A percentile compares a stretch with the other conserved stretches of the same genome.
Evolutionary conservation across 2,797 vertebrate genomes (phyloP).

Genomic region (Peromyscus attwateri): DNA sequence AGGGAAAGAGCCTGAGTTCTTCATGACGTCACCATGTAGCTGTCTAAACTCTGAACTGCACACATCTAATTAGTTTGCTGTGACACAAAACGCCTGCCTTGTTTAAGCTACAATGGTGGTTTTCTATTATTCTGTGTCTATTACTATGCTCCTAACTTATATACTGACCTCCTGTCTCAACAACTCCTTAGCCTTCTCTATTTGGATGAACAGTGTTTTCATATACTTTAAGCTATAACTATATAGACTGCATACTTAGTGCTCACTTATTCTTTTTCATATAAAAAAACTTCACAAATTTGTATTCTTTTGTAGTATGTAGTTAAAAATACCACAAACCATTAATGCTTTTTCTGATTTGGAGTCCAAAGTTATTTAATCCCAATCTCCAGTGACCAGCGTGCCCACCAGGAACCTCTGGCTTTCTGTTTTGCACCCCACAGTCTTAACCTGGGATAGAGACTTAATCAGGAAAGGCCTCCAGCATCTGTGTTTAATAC

Average conservation of each 20-base stretch:
- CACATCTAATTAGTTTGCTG: not conserved
- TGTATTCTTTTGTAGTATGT: slow-evolving; percentile 10
- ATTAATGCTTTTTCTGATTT: slow-evolving; percentile 29
- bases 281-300: slow-evolving; percentile 4
- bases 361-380: not conserved
- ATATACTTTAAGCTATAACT: not conserved
- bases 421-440: not conserved
- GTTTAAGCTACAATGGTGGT: not conserved
- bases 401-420: not conserved
- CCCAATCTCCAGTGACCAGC: not conserved
- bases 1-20: not conserved
- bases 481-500: slow-evolving; percentile 61
- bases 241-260: not conserved
- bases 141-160: not conserved
- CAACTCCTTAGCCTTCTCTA: not conserved
- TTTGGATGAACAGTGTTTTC: not conserved
- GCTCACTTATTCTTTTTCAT: slow-evolving; percentile 26
- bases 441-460: not conserved
- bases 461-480: slow-evolving; percentile 20
- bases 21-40: not conserved
- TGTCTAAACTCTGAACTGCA: not conserved
- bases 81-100: not conserved
- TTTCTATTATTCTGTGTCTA: slow-evolving; percentile 14
- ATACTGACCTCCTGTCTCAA: not conserved
- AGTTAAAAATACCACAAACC: not conserved